A percentile compares a stretch with the other conserved stretches of the same genome.
These are phyloP conservation scores for Drosophila parabipectinata DNA, from an alignment of 1,140 invertebrate genomes.

Conservation along the genomic window DNA sequence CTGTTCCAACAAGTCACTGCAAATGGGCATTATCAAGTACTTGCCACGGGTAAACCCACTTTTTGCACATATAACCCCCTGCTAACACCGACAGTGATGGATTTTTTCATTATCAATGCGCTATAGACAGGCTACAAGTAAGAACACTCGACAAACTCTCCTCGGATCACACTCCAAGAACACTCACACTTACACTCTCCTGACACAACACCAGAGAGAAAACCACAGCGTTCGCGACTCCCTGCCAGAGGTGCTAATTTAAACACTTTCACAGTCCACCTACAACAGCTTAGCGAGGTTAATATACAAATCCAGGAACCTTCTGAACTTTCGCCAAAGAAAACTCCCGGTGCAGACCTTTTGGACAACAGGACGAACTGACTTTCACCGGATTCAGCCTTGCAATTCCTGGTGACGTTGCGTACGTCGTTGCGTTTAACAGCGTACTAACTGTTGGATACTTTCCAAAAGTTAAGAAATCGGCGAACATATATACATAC, in stretches of 20 bases:
- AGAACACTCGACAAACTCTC: too few species aligned
- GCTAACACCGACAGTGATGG: too few species aligned
- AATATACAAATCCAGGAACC: background rate
- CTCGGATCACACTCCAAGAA: too few species aligned
- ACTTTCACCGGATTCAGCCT: slow-evolving; percentile 1
- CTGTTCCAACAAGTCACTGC: too few species aligned
- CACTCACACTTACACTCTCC: too few species aligned
- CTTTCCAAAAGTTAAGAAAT: slow-evolving; percentile 11
- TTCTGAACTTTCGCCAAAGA: background rate
- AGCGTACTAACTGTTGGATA: slow-evolving; percentile 12
- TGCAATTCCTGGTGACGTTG: background rate
- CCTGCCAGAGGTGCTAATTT: slow-evolving; percentile 2
- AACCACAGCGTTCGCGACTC: background rate
- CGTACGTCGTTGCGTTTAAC: background rate
- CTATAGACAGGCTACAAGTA: too few species aligned
- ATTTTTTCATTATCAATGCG: too few species aligned
- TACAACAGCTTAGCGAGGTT: background rate
- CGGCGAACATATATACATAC: background rate
- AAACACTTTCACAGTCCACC: slow-evolving; percentile 6
- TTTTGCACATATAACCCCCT: too few species aligned
- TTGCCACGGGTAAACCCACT: too few species aligned
- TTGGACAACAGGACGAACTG: slow-evolving; percentile 2
- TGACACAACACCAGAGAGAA: too few species aligned
- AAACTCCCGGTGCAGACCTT: background rate
- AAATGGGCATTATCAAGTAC: too few species aligned